phyloP scores from a whole-genome alignment of 2,113 vertebrate genomes.

The Xiphophorus maculatus region DNA sequence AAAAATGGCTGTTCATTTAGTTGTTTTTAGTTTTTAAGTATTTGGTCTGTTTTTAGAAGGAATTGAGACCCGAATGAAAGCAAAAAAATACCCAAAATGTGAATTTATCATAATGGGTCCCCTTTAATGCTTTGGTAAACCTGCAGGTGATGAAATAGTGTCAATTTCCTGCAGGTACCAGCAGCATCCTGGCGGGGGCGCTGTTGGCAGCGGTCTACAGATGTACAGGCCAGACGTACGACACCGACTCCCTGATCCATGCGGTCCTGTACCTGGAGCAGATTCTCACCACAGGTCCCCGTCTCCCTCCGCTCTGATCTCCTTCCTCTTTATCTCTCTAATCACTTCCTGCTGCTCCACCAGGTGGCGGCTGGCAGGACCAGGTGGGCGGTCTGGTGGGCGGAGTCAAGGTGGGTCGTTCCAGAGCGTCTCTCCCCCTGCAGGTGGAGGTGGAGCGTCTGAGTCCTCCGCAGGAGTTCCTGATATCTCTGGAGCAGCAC shows the following conservation, averaged over 20 bases:
- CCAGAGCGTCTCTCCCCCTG: constrained; percentile 84
- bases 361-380: constrained; percentile 98
- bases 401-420: constrained; percentile 90
- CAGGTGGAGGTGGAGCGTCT: constrained; percentile 87
- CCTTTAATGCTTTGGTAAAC: too few species aligned
- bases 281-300: constrained; percentile 90
- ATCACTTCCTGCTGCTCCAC: not conserved
- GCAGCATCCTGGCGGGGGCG: constrained; percentile 94
- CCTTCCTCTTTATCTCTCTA: not conserved
- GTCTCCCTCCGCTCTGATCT: not conserved
- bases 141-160: too few species aligned
- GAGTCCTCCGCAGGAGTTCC: constrained; percentile 76
- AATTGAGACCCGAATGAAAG: too few species aligned
- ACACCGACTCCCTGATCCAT: constrained; percentile 87
- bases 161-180: constrained; percentile 85
- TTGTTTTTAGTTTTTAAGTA: too few species aligned
- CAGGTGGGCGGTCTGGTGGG: constrained; percentile 93
- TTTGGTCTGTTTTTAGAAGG: too few species aligned
- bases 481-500: constrained; percentile 83
- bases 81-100: too few species aligned
- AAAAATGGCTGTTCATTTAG: too few species aligned
- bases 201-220: constrained; percentile 86
- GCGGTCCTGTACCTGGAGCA: constrained; percentile 93
- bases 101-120: too few species aligned
- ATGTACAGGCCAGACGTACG: constrained; percentile 80